phyloP scores from a whole-genome alignment of 1,140 invertebrate species.

The Ceratosolen fusciceps region DNA sequence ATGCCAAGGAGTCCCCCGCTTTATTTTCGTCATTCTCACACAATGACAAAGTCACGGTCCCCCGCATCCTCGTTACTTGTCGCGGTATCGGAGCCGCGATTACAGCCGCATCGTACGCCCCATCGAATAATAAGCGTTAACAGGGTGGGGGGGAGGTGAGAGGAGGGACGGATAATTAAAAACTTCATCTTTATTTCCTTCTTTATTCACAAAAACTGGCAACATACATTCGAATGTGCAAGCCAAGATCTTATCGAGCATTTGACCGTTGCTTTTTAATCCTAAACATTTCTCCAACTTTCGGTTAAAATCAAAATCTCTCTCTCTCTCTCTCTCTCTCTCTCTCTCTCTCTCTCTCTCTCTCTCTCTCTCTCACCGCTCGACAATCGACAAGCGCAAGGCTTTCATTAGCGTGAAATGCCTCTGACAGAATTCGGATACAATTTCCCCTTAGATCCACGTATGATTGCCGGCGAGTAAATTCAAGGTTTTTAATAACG shows the following conservation, averaged over 20 bases:
- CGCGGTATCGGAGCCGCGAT: not conserved
- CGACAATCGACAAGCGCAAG: not conserved
- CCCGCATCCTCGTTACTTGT: not conserved
- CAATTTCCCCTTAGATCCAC: not conserved
- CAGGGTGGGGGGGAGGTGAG: not conserved
- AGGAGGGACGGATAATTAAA: constrained; percentile 24
- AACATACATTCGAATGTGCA: too few species aligned
- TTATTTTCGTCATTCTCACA: not conserved
- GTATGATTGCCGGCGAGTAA: not conserved
- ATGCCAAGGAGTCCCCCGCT: too few species aligned
- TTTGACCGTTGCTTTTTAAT: not conserved
- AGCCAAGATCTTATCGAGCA: not conserved
- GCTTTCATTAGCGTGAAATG: not conserved
- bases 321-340: not conserved
- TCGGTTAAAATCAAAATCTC: not conserved
- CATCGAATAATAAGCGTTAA: not conserved
- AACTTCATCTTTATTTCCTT: too few species aligned
- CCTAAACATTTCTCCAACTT: not conserved
- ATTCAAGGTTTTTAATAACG: not conserved
- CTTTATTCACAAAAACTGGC: too few species aligned
- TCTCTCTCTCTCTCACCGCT: too few species aligned
- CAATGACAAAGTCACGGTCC: not conserved
- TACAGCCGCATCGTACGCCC: not conserved
- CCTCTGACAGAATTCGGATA: not conserved
- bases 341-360: not conserved